Conservation (phyloP, 2,113 vertebrate genomes). For the Peromyscus leucopus region DNA sequence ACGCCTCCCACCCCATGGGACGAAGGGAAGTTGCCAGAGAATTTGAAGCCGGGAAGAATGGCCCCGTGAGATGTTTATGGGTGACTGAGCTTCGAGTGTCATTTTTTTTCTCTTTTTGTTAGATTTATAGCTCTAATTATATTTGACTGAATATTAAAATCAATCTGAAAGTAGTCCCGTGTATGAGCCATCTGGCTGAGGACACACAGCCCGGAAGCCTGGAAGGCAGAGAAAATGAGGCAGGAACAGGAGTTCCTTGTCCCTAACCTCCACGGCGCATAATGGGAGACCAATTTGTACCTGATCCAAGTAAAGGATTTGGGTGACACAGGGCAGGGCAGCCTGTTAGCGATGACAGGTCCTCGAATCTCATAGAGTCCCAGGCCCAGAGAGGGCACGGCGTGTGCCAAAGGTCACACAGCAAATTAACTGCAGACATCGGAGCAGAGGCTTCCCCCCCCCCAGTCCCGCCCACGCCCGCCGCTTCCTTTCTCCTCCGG, state of each 20-base stretch:
- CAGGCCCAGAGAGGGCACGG: not conserved
- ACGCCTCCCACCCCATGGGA: no score
- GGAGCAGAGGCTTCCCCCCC: not conserved
- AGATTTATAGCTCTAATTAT: conserved; percentile 66
- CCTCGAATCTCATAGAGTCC: not conserved
- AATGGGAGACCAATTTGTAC: not conserved
- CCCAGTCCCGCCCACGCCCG: not conserved
- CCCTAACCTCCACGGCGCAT: not conserved
- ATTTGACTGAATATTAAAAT: conserved; percentile 76
- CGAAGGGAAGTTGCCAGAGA: not conserved
- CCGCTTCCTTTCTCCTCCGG: not conserved
- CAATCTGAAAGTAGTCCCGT: conserved; percentile 19
- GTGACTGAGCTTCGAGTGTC: not conserved
- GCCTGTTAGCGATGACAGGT: not conserved
- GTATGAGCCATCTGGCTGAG: conserved; percentile 64
- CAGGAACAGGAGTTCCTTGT: not conserved
- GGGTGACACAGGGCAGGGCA: not conserved
- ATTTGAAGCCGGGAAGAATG: conserved; percentile 5
- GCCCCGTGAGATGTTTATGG: not conserved
- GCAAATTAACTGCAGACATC: not conserved
- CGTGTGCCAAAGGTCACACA: not conserved
- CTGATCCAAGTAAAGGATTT: not conserved
- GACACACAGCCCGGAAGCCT: conserved; percentile 58
- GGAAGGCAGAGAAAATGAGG: conserved; percentile 35
- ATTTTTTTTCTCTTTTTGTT: not conserved